Evolutionary conservation across 2,888 invertebrate genomes (phyloP).

Genomic region (Epinotia demarniana): DNA sequence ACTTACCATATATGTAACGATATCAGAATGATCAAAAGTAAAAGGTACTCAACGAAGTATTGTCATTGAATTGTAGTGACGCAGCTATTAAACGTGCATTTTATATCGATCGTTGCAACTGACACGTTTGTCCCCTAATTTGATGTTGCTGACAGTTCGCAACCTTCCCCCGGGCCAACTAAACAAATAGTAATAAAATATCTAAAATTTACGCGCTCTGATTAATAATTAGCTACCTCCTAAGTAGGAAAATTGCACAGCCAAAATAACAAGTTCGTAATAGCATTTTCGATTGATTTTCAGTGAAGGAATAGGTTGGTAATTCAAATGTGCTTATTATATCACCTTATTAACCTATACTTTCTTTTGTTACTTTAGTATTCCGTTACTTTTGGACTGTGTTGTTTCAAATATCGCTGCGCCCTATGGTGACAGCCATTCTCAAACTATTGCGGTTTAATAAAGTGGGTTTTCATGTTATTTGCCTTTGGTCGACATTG

Average conservation of each 20-base stretch:
- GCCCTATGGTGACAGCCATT: background rate
- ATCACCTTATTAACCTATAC: too few relatives aligned
- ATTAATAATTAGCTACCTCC: background rate
- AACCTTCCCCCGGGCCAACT: background rate
- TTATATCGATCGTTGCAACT: slow-evolving; percentile 14
- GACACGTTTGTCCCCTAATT: slow-evolving; percentile 25
- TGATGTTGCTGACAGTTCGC: slow-evolving; percentile 11
- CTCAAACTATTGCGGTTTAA: slow-evolving; percentile 24
- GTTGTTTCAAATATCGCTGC: too few relatives aligned
- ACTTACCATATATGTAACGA: background rate
- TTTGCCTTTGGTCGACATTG: slow-evolving; percentile 6
- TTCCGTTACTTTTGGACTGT: too few relatives aligned
- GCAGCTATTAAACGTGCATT: slow-evolving; percentile 4
- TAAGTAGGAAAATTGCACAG: background rate
- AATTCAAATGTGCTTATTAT: too few relatives aligned
- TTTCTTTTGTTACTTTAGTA: too few relatives aligned
- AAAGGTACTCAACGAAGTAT: background rate
- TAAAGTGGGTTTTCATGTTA: slow-evolving; percentile 12
- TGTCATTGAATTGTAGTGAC: background rate
- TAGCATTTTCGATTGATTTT: too few relatives aligned
- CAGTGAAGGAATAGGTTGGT: too few relatives aligned
- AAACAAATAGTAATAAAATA: background rate
- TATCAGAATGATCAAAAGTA: background rate
- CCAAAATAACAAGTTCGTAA: background rate
- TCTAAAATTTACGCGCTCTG: background rate